Percentiles rank a stretch among this genome's conserved stretches.
phyloP scores from a whole-genome alignment of 2,113 vertebrate species.

The Hystrix cristata region DNA sequence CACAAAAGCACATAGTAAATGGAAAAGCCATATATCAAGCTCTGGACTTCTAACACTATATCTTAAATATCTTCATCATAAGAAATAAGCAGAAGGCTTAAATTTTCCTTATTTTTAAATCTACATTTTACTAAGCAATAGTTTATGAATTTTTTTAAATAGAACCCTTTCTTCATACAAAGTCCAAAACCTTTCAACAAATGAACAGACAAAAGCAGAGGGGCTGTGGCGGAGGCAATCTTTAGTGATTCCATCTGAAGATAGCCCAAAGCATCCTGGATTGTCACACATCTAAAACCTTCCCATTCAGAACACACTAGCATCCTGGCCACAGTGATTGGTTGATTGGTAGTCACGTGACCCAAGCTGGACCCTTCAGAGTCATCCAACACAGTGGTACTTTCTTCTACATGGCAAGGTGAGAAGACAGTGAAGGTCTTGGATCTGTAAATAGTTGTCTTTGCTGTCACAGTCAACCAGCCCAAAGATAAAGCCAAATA shows the following conservation, averaged over 20 bases:
- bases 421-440: neutral
- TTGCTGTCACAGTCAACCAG: neutral
- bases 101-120: conserved; percentile 18
- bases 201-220: conserved; percentile 40
- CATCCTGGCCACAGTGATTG: neutral
- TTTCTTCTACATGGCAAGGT: neutral
- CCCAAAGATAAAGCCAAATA: neutral
- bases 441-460: neutral
- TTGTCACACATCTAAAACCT: neutral
- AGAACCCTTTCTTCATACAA: neutral
- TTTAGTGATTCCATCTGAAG: neutral
- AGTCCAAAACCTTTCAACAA: conserved; percentile 57
- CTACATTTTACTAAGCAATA: neutral
- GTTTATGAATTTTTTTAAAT: neutral
- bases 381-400: neutral
- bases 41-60: neutral
- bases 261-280: neutral
- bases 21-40: neutral
- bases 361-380: neutral
- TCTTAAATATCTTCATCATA: neutral
- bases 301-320: neutral
- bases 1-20: neutral
- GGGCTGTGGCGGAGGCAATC: neutral
- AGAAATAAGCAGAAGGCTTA: neutral
- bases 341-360: neutral